Evolutionary conservation across 2,888 invertebrate genomes (phyloP), one percentile per base, ranked within the genome.

Genomic region (Balanococcus diminutus): DNA sequence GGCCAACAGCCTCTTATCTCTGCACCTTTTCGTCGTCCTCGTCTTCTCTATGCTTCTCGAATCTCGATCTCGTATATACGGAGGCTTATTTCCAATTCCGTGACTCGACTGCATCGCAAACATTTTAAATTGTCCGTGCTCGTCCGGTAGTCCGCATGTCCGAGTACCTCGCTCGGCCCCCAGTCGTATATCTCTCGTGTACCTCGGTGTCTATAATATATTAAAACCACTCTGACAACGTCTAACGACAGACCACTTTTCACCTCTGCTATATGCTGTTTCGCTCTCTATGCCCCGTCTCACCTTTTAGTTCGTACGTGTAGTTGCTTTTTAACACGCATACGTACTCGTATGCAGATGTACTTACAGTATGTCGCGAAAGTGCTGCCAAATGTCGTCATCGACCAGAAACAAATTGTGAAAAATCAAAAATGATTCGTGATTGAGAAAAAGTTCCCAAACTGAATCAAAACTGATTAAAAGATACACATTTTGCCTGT

Each of bases 101-200:
- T 72, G 72, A 72, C 72, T 72, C 2, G 72, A 31, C 72, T 31
- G 36, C 16, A 16, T 36, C 25, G 72, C 46, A 46, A 84, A 84
- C 72, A 42, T 84, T 84, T 72, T 84, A 32, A 67, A 84, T 39
- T 84, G 36, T 61, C 61, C 42, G 31, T 31, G 28, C 11, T 16
- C 46, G 84, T 75, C 84, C 84, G 84, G 84, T 84, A 84, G 84
- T 84, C 75, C 84, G 84, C 84, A 75, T 84, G 84, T 84, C 84
- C 84, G 67, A 67, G 67, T 25, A 1, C 36, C 28, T 32, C 36
- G 16, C 79, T 4, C 8, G 31, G 46, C 31, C 36, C 5, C 36
- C 36, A 72, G 72, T 5, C 72, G 32, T 75, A 28, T 28, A 75
- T 75, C 25, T 75, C 28, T 28, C 75, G 46, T 0, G 16, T 28